Evolutionary conservation across 1,140 invertebrate species (phyloP), one percentile per base, ranked within the genome.

Genomic region (Planococcus citri): DNA sequence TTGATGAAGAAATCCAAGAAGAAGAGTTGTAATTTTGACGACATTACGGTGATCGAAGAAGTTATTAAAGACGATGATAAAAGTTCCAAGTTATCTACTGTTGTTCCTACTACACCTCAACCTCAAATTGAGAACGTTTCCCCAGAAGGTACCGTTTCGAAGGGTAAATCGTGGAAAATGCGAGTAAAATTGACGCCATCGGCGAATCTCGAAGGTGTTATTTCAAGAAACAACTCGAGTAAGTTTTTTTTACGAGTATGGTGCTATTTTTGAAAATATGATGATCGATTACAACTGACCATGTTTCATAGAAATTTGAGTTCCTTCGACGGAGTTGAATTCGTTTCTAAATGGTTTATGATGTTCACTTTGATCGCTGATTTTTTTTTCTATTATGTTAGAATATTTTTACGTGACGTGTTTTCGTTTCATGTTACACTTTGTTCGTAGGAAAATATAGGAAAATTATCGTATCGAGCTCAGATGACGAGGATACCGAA

Each of bases 291-390:
- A 24, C 8, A 12, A 10, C 60, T 64, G 60, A 64, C 60, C 60
- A 64, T 4, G 4, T 24, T n/a, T 58, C 2, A 24, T 51, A 27
- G 60, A 64, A 58, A 64, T 25, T 64, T 17, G 60, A 64, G 60
- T 64, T 64, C 60, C 60, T 64, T 24, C 10, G 3, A 24, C 9
- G 17, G 8, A 60, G 60, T 25, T 14, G 60, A 64, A 64, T 64
- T 64, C 60, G 17, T 64, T 64, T 25, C 22, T 27, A 17, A 33
- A 12, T 64, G 22, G 21, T 25, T 64, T 27, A 27, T 64, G 60
- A 64, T 64, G 60, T 64, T 64, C 60, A 64, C 60, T 64, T 64
- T 64, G 60, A 64, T 64, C 60, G 60, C 60, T 64, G 60, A 64
- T 22, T 64, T 64, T 64, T 51, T 64, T n/a, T n/a, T n/a, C n/a